Conservation (phyloP, 2,113 vertebrate species). For the Urocolius indicus region DNA sequence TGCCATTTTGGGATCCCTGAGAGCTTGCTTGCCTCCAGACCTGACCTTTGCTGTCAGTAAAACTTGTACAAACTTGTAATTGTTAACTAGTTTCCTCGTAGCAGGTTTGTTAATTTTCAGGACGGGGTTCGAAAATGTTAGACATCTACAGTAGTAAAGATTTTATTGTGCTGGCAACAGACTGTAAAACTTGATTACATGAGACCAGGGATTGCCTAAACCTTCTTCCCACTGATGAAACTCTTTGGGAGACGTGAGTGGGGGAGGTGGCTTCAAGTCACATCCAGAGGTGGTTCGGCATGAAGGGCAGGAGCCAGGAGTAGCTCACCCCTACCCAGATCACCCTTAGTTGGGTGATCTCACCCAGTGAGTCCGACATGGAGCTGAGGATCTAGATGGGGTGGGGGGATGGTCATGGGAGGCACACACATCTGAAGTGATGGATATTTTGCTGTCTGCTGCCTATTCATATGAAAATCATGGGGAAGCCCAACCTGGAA, state of each 20-base stretch:
- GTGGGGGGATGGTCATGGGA: background rate
- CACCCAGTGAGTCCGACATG: background rate
- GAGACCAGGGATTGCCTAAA: conserved; percentile 34
- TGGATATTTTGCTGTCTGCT: background rate
- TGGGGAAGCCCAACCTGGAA: background rate
- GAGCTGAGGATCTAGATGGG: background rate
- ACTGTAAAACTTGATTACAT: conserved; percentile 58
- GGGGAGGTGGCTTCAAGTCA: conserved; percentile 16
- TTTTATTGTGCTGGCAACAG: conserved; percentile 22
- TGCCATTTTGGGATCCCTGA: background rate
- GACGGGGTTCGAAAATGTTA: conserved; percentile 26
- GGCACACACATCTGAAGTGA: background rate
- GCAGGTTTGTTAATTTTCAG: background rate
- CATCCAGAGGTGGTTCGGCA: background rate
- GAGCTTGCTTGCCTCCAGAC: background rate
- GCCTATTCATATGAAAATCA: background rate
- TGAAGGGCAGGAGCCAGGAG: background rate
- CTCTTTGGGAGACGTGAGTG: background rate
- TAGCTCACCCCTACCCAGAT: background rate
- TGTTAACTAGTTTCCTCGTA: background rate
- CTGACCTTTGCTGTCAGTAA: conserved; percentile 29
- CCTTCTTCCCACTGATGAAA: conserved; percentile 4
- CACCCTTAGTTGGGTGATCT: too few species aligned
- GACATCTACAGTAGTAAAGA: conserved; percentile 60
- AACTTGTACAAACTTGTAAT: conserved; percentile 25